Percentiles rank a stretch among this genome's conserved stretches.
Conservation (phyloP, 2,797 vertebrate genomes). For the Galaxias olidus region DNA sequence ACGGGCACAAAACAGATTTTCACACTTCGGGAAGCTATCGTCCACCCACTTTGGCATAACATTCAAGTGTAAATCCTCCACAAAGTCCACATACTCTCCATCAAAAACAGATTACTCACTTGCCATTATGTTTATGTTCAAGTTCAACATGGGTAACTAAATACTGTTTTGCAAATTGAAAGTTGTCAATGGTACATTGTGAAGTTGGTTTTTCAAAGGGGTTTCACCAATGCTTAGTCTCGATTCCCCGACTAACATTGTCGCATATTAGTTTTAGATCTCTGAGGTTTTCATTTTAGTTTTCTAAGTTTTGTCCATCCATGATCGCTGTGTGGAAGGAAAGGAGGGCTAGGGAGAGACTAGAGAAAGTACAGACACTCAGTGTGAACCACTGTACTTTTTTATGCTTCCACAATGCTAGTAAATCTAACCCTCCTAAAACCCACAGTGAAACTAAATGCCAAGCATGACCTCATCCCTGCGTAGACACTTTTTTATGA, state of each 20-base stretch:
- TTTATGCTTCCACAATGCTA: conserved; percentile 71
- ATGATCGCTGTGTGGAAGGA: conserved; percentile 44
- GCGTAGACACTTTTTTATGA: conserved; percentile 55
- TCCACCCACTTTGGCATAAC: conserved; percentile 52
- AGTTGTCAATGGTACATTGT: not conserved
- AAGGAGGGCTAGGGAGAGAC: conserved; percentile 23
- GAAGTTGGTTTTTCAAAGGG: conserved; percentile 27
- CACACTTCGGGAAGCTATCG: conserved; percentile 67
- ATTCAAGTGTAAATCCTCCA: conserved; percentile 52
- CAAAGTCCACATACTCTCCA: conserved; percentile 46
- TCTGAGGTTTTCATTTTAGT: conserved; percentile 36
- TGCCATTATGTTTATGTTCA: conserved; percentile 35
- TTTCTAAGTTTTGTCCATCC: conserved; percentile 37
- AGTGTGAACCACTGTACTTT: conserved; percentile 69
- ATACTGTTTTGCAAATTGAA: not conserved
- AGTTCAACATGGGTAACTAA: conserved; percentile 16
- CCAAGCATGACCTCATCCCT: conserved; percentile 74
- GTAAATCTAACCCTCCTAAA: conserved; percentile 72
- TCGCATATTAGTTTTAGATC: not conserved
- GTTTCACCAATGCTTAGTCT: conserved; percentile 11
- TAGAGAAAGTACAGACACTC: conserved; percentile 60
- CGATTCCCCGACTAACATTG: not conserved
- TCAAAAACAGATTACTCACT: conserved; percentile 44
- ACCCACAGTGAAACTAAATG: conserved; percentile 59
- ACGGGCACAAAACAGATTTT: conserved; percentile 62